Evolutionary conservation across 2,888 invertebrate genomes (phyloP).

Genomic region (Dendrolimus pini): DNA sequence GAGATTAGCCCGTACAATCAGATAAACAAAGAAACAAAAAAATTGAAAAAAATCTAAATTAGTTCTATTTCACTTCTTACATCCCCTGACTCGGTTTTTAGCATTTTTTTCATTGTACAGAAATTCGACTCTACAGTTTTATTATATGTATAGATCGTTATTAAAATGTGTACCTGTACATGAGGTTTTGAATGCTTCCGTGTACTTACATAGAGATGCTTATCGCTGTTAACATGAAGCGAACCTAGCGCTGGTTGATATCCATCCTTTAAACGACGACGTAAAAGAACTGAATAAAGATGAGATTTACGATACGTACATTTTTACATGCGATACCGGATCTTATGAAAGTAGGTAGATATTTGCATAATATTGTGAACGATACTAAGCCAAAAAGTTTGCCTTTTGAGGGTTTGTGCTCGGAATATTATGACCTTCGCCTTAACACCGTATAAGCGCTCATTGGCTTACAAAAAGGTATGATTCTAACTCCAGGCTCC

Average conservation of each 20-base stretch:
- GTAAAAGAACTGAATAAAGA: conserved; percentile 12
- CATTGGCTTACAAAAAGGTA: conserved; percentile 23
- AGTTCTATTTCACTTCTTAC: no score
- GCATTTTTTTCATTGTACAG: no score
- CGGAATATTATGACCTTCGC: conserved; percentile 25
- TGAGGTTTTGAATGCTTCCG: no score
- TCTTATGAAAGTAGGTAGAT: conserved; percentile 33
- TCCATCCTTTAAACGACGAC: not conserved
- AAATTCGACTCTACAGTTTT: no score
- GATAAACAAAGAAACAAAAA: no score
- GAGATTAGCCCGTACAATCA: no score
- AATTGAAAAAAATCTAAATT: no score
- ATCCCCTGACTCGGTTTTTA: no score
- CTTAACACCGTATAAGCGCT: conserved; percentile 20
- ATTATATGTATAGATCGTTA: no score
- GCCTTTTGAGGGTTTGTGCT: conserved; percentile 29
- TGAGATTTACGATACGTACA: conserved; percentile 36
- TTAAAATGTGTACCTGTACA: no score
- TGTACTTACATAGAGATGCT: not conserved
- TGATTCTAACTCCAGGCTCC: conserved; percentile 13
- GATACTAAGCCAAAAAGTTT: conserved; percentile 34
- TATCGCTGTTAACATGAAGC: not conserved
- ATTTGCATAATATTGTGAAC: conserved; percentile 49
- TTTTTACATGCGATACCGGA: conserved; percentile 34
- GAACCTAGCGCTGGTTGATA: not conserved